These are phyloP conservation scores for Pachycephala philippinensis DNA, from an alignment of 2,113 vertebrate species.

Conservation along the genomic window DNA sequence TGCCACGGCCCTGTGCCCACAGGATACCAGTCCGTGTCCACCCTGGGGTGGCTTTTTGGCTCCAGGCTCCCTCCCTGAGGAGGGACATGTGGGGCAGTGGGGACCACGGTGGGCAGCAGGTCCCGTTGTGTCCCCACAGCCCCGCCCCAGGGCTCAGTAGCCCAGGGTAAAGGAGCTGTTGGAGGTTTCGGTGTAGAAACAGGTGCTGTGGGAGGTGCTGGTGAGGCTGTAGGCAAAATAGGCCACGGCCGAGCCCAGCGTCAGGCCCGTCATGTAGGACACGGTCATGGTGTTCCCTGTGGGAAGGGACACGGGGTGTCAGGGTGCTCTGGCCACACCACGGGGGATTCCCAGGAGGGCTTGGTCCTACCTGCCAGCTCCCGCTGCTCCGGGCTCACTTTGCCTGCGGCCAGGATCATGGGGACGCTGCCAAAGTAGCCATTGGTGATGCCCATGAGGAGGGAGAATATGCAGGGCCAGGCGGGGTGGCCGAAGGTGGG, in stretches of 20 bases:
- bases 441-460: slow-evolving; percentile 95
- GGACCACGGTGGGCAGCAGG: neutral
- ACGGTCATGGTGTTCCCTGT: slow-evolving; percentile 98
- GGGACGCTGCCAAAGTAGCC: slow-evolving; percentile 96
- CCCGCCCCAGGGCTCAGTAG: slow-evolving; percentile 53
- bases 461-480: slow-evolving; percentile 96
- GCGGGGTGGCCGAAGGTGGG: slow-evolving; percentile 90
- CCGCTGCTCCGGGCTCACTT: slow-evolving; percentile 89
- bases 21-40: neutral
- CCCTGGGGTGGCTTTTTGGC: neutral
- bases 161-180: slow-evolving; percentile 65
- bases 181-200: slow-evolving; percentile 54
- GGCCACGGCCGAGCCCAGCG: slow-evolving; percentile 89
- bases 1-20: neutral
- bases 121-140: neutral
- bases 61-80: neutral
- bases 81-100: neutral
- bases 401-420: slow-evolving; percentile 94
- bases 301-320: neutral
- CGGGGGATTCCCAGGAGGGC: accelerated
- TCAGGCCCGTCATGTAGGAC: slow-evolving; percentile 95
- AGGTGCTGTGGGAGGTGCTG: slow-evolving; percentile 69
- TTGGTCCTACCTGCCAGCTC: slow-evolving; percentile 86
- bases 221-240: slow-evolving; percentile 93
- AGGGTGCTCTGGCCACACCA: neutral